Conservation (phyloP, 2,888 invertebrate species). For the Mesorhabditis belari region DNA sequence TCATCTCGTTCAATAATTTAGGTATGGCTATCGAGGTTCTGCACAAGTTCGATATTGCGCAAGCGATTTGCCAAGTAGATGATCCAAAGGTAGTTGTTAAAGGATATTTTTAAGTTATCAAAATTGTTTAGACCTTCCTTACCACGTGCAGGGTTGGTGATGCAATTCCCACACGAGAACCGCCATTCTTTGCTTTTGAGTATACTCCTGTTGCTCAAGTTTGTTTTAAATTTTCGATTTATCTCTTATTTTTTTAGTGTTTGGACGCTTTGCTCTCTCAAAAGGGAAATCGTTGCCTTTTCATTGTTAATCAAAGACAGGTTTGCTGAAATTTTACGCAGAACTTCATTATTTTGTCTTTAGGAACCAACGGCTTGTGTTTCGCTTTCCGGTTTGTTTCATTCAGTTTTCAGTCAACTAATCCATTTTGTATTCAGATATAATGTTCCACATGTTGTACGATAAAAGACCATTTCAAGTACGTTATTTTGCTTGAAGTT, state of each 20-base stretch:
- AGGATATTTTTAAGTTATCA: not conserved
- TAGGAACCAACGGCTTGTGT: conserved; percentile 13
- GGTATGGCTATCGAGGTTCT: conserved; percentile 11
- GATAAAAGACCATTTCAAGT: conserved; percentile 8
- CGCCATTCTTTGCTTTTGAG: conserved; percentile 7
- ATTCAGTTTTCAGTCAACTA: conserved; percentile 8
- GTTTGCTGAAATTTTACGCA: conserved; percentile 1
- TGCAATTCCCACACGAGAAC: conserved; percentile 7
- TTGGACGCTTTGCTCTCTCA: conserved; percentile 9
- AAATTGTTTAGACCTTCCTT: not conserved
- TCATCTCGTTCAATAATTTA: too few species aligned
- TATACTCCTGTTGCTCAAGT: not conserved
- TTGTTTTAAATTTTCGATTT: not conserved
- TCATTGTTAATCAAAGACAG: conserved; percentile 10
- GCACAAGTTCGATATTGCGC: conserved; percentile 13
- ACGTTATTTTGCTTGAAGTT: not conserved
- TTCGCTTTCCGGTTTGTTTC: conserved; percentile 16
- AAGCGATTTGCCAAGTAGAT: conserved; percentile 4
- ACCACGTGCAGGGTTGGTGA: conserved; percentile 8
- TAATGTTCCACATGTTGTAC: conserved; percentile 12
- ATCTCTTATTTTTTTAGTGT: not conserved
- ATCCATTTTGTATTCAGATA: conserved; percentile 12
- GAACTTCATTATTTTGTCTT: too few species aligned
- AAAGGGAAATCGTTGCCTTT: not conserved
- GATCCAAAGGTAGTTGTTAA: conserved; percentile 5